Percentiles rank a stretch among this genome's conserved stretches.
Conservation (phyloP, 1,140 invertebrate genomes). For the Luehdorfia chinensis region DNA sequence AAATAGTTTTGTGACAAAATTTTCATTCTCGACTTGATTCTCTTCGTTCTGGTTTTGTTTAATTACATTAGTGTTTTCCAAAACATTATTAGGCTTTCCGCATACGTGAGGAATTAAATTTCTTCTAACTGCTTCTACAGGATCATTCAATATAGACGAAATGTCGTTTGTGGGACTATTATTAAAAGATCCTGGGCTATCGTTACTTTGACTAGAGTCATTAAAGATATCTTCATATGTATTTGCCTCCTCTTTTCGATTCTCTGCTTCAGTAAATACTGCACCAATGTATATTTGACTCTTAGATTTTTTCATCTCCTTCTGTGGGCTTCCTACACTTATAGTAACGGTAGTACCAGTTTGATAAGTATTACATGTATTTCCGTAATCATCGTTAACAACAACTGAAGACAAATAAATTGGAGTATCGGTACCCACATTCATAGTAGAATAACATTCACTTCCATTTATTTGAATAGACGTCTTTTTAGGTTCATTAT, state of each 20-base stretch:
- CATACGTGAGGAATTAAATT: conserved; percentile 85
- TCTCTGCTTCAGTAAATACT: conserved; percentile 40
- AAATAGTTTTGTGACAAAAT: conserved; percentile 78
- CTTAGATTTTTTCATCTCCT: conserved; percentile 60
- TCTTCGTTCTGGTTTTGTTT: conserved; percentile 1
- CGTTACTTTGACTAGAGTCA: conserved; percentile 33
- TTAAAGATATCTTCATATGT: conserved; percentile 66
- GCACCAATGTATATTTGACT: conserved; percentile 75
- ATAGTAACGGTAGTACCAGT: conserved; percentile 78
- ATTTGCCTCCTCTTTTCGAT: conserved; percentile 47
- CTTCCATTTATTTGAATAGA: conserved; percentile 87
- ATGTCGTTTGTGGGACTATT: conserved; percentile 58
- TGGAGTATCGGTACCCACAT: conserved; percentile 79
- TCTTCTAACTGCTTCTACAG: conserved; percentile 83
- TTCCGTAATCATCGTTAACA: conserved; percentile 76
- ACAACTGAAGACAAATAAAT: conserved; percentile 83
- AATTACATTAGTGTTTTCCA: conserved; percentile 12
- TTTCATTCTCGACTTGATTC: conserved; percentile 50
- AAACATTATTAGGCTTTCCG: conserved; percentile 72
- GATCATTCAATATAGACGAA: conserved; percentile 79
- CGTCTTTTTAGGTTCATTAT: conserved; percentile 80
- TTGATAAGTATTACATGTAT: conserved; percentile 62
- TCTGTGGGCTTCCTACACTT: conserved; percentile 67
- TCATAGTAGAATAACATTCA: conserved; percentile 82
- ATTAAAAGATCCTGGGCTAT: conserved; percentile 23